Evolutionary conservation across 1,140 invertebrate species (phyloP).

Genomic region (Colletes latitarsis): DNA sequence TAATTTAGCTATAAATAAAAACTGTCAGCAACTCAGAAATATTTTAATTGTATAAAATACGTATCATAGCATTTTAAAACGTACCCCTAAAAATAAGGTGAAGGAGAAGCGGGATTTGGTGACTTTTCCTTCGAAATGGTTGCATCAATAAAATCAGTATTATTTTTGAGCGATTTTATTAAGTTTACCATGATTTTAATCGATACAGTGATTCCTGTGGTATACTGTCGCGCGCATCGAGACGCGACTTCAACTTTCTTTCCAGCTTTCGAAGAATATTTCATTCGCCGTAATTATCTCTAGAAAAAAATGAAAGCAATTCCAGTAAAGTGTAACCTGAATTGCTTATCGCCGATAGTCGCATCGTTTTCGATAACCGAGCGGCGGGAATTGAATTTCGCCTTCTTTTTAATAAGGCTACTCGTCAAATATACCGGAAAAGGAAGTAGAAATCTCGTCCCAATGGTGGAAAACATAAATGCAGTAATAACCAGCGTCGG

Average conservation of each 20-base stretch:
- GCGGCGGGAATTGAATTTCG: not conserved
- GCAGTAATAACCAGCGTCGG: slow-evolving; percentile 51
- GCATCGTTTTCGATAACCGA: not conserved
- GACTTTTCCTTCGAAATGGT: not conserved
- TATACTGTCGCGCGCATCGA: slow-evolving; percentile 76
- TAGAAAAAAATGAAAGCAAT: not conserved
- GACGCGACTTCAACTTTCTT: slow-evolving; percentile 69
- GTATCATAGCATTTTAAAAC: too few species aligned
- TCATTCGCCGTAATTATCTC: not conserved
- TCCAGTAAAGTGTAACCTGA: not conserved
- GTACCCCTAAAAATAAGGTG: too few species aligned
- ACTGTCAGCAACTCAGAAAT: too few species aligned
- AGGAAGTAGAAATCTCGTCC: slow-evolving; percentile 44
- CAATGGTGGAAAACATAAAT: slow-evolving; percentile 47
- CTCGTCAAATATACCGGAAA: not conserved
- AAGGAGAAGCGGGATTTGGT: not conserved
- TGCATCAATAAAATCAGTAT: slow-evolving; percentile 29
- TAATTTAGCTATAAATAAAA: too few species aligned
- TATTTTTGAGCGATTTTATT: slow-evolving; percentile 80
- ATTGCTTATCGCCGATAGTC: not conserved
- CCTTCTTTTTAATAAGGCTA: not conserved
- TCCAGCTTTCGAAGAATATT: slow-evolving; percentile 19
- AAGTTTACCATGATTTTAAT: slow-evolving; percentile 81
- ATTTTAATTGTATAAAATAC: too few species aligned
- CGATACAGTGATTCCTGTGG: slow-evolving; percentile 80